Conservation (phyloP, 2,113 vertebrate species). For the Thinocorus orbignyianus region DNA sequence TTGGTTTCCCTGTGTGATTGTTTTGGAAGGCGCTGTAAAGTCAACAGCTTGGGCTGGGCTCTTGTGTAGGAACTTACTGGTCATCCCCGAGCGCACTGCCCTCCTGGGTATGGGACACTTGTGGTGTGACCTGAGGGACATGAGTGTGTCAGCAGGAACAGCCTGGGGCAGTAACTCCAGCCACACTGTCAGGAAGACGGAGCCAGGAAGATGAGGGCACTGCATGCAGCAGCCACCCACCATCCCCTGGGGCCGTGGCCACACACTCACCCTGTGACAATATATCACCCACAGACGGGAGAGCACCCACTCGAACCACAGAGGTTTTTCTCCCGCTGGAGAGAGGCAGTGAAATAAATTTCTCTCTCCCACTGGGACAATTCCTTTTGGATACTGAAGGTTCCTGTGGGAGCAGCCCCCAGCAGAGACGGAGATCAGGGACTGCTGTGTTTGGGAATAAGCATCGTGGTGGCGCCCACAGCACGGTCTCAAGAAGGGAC, state of each 20-base stretch:
- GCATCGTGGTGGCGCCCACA: background rate
- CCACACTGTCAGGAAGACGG: accelerated
- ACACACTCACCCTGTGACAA: background rate
- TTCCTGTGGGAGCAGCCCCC: background rate
- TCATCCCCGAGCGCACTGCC: accelerated
- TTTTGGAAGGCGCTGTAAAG: background rate
- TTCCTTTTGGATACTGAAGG: background rate
- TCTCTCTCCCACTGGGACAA: background rate
- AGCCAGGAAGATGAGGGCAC: background rate
- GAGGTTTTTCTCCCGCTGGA: background rate
- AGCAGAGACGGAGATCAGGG: accelerated
- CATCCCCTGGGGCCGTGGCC: accelerated
- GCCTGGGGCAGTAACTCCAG: background rate
- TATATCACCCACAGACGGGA: background rate
- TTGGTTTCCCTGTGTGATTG: background rate
- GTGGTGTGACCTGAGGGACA: background rate
- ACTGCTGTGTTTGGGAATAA: background rate
- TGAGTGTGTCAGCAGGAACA: background rate
- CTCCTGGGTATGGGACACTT: background rate
- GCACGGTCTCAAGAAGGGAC: background rate
- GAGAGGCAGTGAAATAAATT: background rate
- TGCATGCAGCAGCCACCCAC: background rate
- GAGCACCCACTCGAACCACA: accelerated
- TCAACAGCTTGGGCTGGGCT: background rate
- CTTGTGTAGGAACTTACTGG: background rate